Conservation (phyloP, 2,113 vertebrate species). For the Gambusia holbrooki region DNA sequence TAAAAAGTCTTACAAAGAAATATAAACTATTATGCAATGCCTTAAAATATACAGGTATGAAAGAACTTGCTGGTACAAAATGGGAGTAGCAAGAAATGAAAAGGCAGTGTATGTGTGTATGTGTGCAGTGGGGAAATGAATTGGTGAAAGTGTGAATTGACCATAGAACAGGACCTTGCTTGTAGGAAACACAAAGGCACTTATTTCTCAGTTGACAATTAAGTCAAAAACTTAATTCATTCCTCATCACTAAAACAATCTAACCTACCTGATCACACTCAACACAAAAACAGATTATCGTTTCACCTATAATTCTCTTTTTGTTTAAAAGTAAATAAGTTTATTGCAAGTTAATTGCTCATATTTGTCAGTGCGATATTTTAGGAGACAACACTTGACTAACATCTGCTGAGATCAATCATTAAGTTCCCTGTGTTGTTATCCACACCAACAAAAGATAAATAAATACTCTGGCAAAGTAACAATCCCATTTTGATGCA, state of each 20-base stretch:
- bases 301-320: background rate
- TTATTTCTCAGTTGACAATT: background rate
- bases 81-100: no score
- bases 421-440: slow-evolving; percentile 46
- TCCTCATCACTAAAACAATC: background rate
- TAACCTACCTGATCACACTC: background rate
- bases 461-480: slow-evolving; percentile 21
- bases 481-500: background rate
- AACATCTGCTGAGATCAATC: slow-evolving; percentile 48
- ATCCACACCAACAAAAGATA: slow-evolving; percentile 28
- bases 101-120: no score
- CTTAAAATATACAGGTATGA: no score
- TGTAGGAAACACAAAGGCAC: no score
- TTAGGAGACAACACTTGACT: slow-evolving; percentile 54
- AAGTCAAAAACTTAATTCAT: background rate
- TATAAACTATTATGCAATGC: no score
- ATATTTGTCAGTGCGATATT: slow-evolving; percentile 38
- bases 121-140: no score
- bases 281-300: background rate
- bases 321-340: slow-evolving; percentile 25
- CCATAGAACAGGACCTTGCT: background rate
- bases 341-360: slow-evolving; percentile 40
- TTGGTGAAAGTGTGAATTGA: background rate
- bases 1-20: no score
- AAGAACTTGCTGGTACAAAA: no score